These are phyloP conservation scores for Diplogasteroides magnus DNA, from an alignment of 1,140 invertebrate species.

Conservation along the genomic window DNA sequence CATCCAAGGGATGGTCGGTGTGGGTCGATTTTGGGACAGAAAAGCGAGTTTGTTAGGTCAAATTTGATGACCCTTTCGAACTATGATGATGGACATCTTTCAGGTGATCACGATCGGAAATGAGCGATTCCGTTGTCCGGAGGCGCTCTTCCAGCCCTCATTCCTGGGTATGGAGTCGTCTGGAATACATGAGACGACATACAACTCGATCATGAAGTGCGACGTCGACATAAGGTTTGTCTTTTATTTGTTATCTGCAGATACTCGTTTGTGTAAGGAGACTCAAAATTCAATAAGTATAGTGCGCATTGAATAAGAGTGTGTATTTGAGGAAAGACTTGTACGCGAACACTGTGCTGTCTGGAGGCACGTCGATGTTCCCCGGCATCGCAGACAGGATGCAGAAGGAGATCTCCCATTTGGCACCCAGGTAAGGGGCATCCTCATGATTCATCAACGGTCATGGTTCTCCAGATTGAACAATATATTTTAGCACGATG, in stretches of 20 bases:
- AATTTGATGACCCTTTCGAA: no score
- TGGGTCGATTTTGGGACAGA: no score
- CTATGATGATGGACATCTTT: no score
- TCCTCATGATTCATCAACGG: not conserved
- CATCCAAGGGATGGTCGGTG: no score
- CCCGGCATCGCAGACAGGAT: conserved; percentile 59
- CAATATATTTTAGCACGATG: conserved; percentile 58
- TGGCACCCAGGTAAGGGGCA: conserved; percentile 56
- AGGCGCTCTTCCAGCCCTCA: conserved; percentile 54
- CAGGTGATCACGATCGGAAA: conserved; percentile 55
- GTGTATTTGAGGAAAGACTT: conserved; percentile 50
- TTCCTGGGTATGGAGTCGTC: conserved; percentile 56
- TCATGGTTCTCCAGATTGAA: not conserved
- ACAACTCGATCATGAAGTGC: conserved; percentile 58
- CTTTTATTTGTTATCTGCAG: no score
- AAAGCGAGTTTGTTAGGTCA: no score
- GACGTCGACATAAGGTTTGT: conserved; percentile 56
- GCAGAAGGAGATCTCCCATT: conserved; percentile 60
- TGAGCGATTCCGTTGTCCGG: conserved; percentile 57
- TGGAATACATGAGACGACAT: conserved; percentile 55
- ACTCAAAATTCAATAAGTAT: no score
- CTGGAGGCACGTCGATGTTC: conserved; percentile 61
- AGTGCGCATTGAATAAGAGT: not conserved
- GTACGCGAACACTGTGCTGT: conserved; percentile 58
- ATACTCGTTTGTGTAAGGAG: no score